Percentiles rank a stretch among this genome's conserved stretches.
These are phyloP conservation scores for Aphis craccivora DNA, from an alignment of 1,140 invertebrate genomes.

Conservation along the genomic window DNA sequence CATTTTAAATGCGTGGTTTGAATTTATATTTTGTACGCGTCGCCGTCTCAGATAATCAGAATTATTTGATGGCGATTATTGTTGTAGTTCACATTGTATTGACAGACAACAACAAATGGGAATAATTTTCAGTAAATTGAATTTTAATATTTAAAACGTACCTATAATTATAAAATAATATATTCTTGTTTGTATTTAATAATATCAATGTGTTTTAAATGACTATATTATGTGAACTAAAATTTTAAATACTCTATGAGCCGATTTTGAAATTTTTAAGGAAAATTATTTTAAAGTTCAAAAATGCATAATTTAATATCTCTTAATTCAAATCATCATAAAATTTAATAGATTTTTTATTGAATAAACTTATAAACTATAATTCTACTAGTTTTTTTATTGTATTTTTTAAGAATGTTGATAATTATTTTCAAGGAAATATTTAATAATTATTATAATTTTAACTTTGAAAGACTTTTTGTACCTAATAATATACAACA, in stretches of 20 bases:
- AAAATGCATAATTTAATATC: background rate
- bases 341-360: background rate
- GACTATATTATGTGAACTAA: background rate
- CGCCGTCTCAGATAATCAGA: background rate
- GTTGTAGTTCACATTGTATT: background rate
- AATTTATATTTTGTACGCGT: background rate
- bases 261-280: too few relatives aligned
- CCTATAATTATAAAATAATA: background rate
- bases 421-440: background rate
- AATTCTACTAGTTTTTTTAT: too few relatives aligned
- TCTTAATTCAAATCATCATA: background rate
- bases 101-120: background rate
- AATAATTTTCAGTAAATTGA: background rate
- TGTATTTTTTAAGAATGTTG: background rate
- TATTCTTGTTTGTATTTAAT: background rate
- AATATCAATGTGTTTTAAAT: background rate
- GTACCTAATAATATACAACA: background rate
- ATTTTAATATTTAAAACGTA: background rate
- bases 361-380: background rate
- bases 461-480: background rate
- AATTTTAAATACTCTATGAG: background rate
- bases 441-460: background rate
- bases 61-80: background rate
- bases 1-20: background rate
- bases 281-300: too few relatives aligned